Conservation (phyloP, 2,888 invertebrate species). For the Megaustenia siamemsis region DNA sequence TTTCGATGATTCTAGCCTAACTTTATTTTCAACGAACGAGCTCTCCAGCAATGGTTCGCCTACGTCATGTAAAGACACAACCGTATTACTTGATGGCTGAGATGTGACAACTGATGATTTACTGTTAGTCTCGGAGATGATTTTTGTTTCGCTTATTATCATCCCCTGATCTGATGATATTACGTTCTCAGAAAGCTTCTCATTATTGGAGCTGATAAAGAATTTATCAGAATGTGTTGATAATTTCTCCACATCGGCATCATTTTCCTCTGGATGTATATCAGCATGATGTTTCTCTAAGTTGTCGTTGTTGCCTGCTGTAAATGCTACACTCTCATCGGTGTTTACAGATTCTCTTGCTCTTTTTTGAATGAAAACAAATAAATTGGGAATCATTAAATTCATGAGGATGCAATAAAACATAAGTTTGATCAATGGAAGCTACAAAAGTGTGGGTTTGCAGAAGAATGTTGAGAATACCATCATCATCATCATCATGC, state of each 20-base stretch:
- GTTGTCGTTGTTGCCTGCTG: neutral
- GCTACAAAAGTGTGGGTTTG: no score
- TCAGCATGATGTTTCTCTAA: neutral
- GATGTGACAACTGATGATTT: neutral
- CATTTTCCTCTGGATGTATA: neutral
- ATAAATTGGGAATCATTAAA: no score
- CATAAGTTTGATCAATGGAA: no score
- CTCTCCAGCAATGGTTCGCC: neutral
- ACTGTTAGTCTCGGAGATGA: neutral
- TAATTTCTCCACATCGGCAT: neutral
- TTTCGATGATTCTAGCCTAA: neutral
- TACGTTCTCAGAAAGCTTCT: neutral
- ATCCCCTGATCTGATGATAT: neutral
- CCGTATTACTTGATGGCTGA: neutral
- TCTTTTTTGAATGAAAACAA: no score
- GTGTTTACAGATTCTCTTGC: neutral
- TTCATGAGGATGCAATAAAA: no score
- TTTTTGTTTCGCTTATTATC: neutral
- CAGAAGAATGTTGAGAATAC: no score
- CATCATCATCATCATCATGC: no score
- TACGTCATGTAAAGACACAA: no score
- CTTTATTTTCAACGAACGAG: neutral
- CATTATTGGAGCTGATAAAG: neutral
- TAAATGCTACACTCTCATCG: conserved; percentile 5
- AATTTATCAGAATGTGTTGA: neutral